Base-by-base conservation (phyloP, 2,888 invertebrate genomes). In the Ypsolopha scabrella region DNA sequence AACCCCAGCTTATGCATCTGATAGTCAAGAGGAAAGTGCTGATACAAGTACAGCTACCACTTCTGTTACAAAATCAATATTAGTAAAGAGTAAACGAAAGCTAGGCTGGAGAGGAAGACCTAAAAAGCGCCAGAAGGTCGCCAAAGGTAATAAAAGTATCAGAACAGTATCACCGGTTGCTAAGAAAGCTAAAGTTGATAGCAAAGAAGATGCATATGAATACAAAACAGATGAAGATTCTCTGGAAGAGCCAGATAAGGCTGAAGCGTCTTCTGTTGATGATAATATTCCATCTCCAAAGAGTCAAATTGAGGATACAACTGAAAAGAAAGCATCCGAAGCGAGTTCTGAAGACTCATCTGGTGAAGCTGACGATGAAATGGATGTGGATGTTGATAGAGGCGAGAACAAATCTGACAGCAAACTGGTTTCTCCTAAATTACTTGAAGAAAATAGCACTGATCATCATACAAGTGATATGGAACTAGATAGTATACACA, bases 331-430 rank as follows among this genome's bases (percentile, higher is more conserved):
- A 55, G 73, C 76, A 57, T 85, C 87, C 0, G 87, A 87, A 41
- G 89, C 81, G 38, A 86, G 80, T 58, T 85, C 86, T 0, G 90
- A 90, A 66, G 90, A 90, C 65, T 90, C 90, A 0, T 90, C 89
- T 7, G 90, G 90, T 0, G 90, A 90, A 65, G 90, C 90, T 34
- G 90, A 90, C 61, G 90, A 90, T 67, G 90, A 91, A 67, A 90
- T 90, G 90, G 90, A 90, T 57, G 88, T 89, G 38, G 90, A 90
- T 53, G 90, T 90, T 65, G 74, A 85, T 6, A 88, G 88, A 41
- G 82, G 87, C 47, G 69, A 67, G 51, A 70, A 67, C 39, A 80
- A 75, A 51, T 69, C 77, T 51, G 69, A 75, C n/a, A 78, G 77
- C 51, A 80, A 80, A 57, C 78, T 80, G 0, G 68, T 75, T 0